A percentile compares a stretch with the other conserved stretches of the same genome.
Conservation (phyloP, 1,140 invertebrate species). For the Melipona quadrifasciata region DNA sequence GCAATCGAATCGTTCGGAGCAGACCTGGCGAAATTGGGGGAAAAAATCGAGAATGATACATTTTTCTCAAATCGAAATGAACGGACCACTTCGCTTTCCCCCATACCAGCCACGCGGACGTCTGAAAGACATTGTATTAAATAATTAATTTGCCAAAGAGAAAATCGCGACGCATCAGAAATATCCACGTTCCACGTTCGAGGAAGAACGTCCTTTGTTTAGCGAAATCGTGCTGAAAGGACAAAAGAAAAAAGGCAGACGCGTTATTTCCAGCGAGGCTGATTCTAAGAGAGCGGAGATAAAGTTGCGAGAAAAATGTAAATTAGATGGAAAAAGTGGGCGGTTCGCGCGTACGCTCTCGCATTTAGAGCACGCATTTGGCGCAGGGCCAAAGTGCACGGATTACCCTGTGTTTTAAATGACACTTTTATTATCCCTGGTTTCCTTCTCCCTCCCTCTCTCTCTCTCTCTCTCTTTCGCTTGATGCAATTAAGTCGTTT, state of each 20-base stretch:
- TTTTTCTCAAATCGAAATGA: too few relatives aligned
- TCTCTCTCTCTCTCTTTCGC: neutral
- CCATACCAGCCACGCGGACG: too few relatives aligned
- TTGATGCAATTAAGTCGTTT: constrained; percentile 19
- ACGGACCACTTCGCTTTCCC: too few relatives aligned
- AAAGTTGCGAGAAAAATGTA: constrained; percentile 34
- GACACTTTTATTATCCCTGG: constrained; percentile 24
- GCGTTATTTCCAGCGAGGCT: neutral
- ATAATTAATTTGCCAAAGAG: too few relatives aligned
- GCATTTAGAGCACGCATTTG: constrained; percentile 44
- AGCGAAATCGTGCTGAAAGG: neutral
- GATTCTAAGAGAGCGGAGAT: constrained; percentile 15
- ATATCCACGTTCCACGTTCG: neutral
- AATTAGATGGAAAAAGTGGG: constrained; percentile 42
- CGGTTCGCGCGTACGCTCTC: constrained; percentile 30
- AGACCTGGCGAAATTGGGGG: too few relatives aligned
- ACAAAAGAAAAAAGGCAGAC: neutral
- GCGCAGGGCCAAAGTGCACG: constrained; percentile 36
- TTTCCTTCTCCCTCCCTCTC: too few relatives aligned
- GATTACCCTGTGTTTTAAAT: constrained; percentile 48
- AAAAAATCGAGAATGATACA: too few relatives aligned
- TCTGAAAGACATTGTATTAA: too few relatives aligned
- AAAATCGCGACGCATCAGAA: too few relatives aligned
- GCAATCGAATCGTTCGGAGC: too few relatives aligned
- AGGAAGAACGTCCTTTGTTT: neutral